These are phyloP conservation scores for Neocrepidodera transversa DNA, from an alignment of 2,888 invertebrate genomes.

Conservation along the genomic window DNA sequence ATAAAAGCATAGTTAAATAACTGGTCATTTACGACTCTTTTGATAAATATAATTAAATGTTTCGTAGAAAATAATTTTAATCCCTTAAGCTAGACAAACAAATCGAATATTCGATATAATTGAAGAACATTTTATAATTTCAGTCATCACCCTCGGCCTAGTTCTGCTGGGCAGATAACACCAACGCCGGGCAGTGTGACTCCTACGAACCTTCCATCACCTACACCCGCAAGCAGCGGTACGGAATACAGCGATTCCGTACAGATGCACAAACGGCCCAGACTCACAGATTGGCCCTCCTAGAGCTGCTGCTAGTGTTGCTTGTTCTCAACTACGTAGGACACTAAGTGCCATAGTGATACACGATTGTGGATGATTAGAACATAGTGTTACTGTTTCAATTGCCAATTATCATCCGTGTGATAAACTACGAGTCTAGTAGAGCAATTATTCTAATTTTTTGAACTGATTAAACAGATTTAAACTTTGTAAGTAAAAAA, in stretches of 20 bases:
- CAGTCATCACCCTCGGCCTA: slow-evolving; percentile 63
- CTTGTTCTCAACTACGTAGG: slow-evolving; percentile 43
- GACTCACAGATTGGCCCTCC: slow-evolving; percentile 92
- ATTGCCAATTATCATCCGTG: slow-evolving; percentile 62
- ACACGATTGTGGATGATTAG: slow-evolving; percentile 50
- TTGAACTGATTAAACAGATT: slow-evolving; percentile 40
- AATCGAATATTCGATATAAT: too few species aligned
- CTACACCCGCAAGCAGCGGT: slow-evolving; percentile 59
- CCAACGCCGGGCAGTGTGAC: slow-evolving; percentile 77
- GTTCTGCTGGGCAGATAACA: slow-evolving; percentile 67
- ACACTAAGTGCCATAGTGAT: slow-evolving; percentile 61
- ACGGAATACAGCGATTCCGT: slow-evolving; percentile 70
- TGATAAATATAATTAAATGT: too few species aligned
- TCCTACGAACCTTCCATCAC: slow-evolving; percentile 83
- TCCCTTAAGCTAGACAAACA: too few species aligned
- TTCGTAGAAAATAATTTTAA: too few species aligned
- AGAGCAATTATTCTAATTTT: slow-evolving; percentile 49
- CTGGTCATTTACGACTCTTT: too few species aligned
- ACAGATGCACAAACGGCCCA: slow-evolving; percentile 80
- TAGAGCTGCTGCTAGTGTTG: slow-evolving; percentile 62
- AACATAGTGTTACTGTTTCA: slow-evolving; percentile 54
- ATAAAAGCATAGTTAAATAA: too few species aligned
- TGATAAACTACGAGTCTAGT: slow-evolving; percentile 60
- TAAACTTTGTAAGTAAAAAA: slow-evolving; percentile 55
- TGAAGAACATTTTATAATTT: too few species aligned